Percentiles rank a stretch among this genome's conserved stretches.
These are phyloP conservation scores for Invenusta paracnida DNA, from an alignment of 2,888 invertebrate genomes.

Conservation along the genomic window DNA sequence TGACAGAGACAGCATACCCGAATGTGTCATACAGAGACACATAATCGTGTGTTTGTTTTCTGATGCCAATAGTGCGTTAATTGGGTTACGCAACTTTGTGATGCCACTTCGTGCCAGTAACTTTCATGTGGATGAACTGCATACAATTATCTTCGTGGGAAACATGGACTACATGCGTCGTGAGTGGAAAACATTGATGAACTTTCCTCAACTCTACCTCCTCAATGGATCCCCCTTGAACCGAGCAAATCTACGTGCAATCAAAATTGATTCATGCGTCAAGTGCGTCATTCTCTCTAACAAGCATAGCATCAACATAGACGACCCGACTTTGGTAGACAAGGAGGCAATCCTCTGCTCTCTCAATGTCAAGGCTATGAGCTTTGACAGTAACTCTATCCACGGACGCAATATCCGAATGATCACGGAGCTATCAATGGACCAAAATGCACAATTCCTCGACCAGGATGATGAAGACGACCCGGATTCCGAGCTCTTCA, in stretches of 20 bases:
- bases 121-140: constrained; percentile 98
- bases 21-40: constrained; percentile 92
- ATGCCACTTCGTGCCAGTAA: constrained; percentile 99
- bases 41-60: constrained; percentile 98
- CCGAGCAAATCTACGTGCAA: constrained; percentile 95
- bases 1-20: constrained; percentile 98
- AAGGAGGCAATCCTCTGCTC: constrained; percentile 99
- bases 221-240: constrained; percentile 97
- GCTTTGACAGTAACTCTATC: constrained; percentile 88
- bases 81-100: constrained; percentile 93
- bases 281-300: constrained; percentile 99
- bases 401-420: constrained; percentile 80
- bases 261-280: constrained; percentile 98
- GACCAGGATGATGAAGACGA: constrained; percentile 81
- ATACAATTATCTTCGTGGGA: constrained; percentile 98
- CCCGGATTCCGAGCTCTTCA: constrained; percentile 97
- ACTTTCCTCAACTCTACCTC: constrained; percentile 97
- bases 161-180: constrained; percentile 95
- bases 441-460: constrained; percentile 83
- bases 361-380: constrained; percentile 86
- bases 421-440: constrained; percentile 90
- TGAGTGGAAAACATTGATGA: constrained; percentile 99
- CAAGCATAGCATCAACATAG: constrained; percentile 81
- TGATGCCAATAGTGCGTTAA: constrained; percentile 94
- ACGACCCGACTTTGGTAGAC: constrained; percentile 98